Conservation (phyloP, 2,113 vertebrate species). For the Danionella cerebrum region DNA sequence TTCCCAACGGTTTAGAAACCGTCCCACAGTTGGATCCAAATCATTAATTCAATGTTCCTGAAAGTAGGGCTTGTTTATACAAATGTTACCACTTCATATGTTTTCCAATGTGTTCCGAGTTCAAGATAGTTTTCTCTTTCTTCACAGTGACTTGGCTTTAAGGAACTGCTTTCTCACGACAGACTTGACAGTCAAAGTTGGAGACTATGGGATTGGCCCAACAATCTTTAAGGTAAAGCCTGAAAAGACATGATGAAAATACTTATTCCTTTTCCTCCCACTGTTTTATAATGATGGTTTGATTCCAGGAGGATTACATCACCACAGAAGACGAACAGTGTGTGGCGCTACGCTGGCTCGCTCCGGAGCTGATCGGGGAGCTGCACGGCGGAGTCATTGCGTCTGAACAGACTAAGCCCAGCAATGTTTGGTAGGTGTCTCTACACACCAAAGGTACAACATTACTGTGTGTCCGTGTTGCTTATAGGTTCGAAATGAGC, state of each 20-base stretch:
- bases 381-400: constrained; percentile 85
- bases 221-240: constrained; percentile 84
- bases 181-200: constrained; percentile 92
- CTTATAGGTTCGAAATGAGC: too few relatives aligned
- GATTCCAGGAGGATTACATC: constrained; percentile 88
- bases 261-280: too few relatives aligned
- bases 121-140: not conserved
- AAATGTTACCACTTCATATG: not conserved
- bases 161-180: constrained; percentile 92
- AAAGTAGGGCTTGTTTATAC: too few relatives aligned
- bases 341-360: constrained; percentile 87
- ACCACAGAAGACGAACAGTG: constrained; percentile 84
- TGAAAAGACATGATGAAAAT: not conserved
- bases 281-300: too few relatives aligned
- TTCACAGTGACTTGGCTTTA: constrained; percentile 83
- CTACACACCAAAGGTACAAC: too few relatives aligned
- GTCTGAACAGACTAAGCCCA: constrained; percentile 84
- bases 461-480: too few relatives aligned
- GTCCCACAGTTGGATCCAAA: too few relatives aligned
- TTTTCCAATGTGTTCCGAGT: too few relatives aligned
- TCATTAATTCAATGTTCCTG: too few relatives aligned
- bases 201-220: constrained; percentile 90
- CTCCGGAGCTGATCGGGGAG: constrained; percentile 88
- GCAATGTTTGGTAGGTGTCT: constrained; percentile 88
- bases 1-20: too few relatives aligned